Evolutionary conservation across 2,113 vertebrate species (phyloP), one percentile per base, ranked within the genome.

Genomic region (Catagonus wagneri): DNA sequence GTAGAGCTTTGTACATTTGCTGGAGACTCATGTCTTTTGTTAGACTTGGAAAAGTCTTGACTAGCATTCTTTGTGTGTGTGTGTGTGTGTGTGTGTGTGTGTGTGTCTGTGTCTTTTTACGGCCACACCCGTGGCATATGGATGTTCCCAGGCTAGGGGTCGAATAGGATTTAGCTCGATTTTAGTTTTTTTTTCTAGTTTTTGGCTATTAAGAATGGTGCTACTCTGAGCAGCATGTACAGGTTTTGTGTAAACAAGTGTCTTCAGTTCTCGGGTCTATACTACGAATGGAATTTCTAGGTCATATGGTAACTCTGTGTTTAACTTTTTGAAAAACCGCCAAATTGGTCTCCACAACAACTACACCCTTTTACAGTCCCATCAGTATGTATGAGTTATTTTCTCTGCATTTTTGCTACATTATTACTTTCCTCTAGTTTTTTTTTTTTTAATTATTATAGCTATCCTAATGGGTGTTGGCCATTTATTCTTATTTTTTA

Each of bases 41-140:
- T 72, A 84, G 19, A n/a, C 56, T 84, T 95, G 50, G 81, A 39
- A 74, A 85, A 79, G n/a, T 61, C 65, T 79, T 71, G 65, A 80
- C 15, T 29, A 50, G 27, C 60, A 12, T 69, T 83, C 23, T 56
- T n/a, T n/a, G n/a, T n/a, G n/a, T n/a, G n/a, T n/a, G n/a, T n/a
- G n/a, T n/a, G n/a, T n/a, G n/a, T n/a, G n/a, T n/a, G n/a, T n/a
- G n/a, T n/a, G n/a, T n/a, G n/a, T n/a, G n/a, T n/a, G n/a, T n/a
- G n/a, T n/a, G n/a, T n/a, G n/a, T n/a, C n/a, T n/a, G n/a, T n/a
- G n/a, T n/a, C 23, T 61, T 27, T 61, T 61, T 11, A 11, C 11
- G 60, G 23, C 60, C 3, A 10, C 60, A 61, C 60, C 23, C 60
- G 11, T 25, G 10, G 60, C 60, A 25, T 61, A 23, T 61, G 60